These are phyloP conservation scores for Propithecus coquereli DNA, from an alignment of 2,113 vertebrate genomes.

Conservation along the genomic window DNA sequence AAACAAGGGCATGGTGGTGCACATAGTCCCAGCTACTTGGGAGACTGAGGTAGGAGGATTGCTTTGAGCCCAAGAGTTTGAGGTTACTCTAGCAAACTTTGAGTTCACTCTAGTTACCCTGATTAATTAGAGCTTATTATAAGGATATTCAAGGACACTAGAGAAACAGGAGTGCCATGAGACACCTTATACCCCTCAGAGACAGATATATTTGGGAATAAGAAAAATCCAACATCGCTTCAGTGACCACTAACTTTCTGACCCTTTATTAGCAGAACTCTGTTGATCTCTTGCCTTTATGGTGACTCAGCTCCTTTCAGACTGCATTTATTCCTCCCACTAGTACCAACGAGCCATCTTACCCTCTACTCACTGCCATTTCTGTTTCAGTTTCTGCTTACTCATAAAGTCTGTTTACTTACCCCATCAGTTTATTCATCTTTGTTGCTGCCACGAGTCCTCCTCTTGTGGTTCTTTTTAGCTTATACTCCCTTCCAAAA, in stretches of 20 bases:
- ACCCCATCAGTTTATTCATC: constrained; percentile 37
- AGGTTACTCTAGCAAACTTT: too few species aligned
- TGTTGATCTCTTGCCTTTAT: not conserved
- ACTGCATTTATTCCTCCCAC: not conserved
- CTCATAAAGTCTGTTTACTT: constrained; percentile 49
- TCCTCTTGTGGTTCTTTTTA: constrained; percentile 64
- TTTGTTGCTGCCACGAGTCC: constrained; percentile 34
- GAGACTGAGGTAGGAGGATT: too few species aligned
- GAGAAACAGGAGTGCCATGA: not conserved
- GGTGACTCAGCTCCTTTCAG: not conserved
- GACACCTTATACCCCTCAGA: not conserved
- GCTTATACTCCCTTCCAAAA: constrained; percentile 51
- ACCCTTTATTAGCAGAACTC: not conserved
- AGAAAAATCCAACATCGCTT: not conserved
- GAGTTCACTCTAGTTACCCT: not conserved
- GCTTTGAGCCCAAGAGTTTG: too few species aligned
- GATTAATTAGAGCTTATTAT: not conserved
- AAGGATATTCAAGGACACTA: not conserved
- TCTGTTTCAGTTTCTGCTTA: constrained; percentile 41
- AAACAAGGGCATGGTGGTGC: too few species aligned
- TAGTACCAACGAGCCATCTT: not conserved
- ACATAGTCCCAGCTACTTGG: too few species aligned
- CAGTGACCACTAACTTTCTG: not conserved
- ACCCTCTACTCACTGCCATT: not conserved
- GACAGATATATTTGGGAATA: not conserved